Evolutionary conservation across 1,140 invertebrate species (phyloP).

Genomic region (Drosophila lowei): DNA sequence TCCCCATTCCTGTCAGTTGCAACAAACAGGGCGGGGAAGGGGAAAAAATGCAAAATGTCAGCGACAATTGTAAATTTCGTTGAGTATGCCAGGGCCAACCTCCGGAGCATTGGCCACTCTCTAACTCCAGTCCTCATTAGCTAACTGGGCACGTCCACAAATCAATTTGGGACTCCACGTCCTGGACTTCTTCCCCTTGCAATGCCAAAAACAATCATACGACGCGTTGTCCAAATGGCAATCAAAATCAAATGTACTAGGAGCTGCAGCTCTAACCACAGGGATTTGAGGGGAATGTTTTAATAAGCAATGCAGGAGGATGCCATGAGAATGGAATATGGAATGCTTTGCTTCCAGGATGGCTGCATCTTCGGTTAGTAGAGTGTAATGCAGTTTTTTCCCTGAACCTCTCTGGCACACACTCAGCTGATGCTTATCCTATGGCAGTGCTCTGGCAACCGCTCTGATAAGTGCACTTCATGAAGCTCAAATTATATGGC

Average conservation of each 20-base stretch:
- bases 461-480: constrained; percentile 75
- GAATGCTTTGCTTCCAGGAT: constrained; percentile 30
- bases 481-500: constrained; percentile 79
- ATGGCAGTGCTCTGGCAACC: constrained; percentile 64
- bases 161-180: constrained; percentile 63
- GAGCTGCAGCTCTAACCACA: constrained; percentile 8
- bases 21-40: constrained; percentile 8
- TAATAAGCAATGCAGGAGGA: constrained; percentile 62
- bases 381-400: constrained; percentile 53
- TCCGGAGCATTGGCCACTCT: constrained; percentile 8
- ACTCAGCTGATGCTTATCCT: constrained; percentile 74
- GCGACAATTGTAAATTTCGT: constrained; percentile 45
- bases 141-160: constrained; percentile 73
- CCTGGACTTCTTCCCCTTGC: constrained; percentile 11
- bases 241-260: constrained; percentile 58
- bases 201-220: constrained; percentile 67
- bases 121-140: constrained; percentile 54
- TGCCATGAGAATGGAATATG: constrained; percentile 46
- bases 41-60: constrained; percentile 40
- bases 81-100: constrained; percentile 22
- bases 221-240: constrained; percentile 69
- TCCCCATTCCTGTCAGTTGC: constrained; percentile 36
- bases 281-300: constrained; percentile 44
- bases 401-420: constrained; percentile 12
- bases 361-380: constrained; percentile 29